Conservation (phyloP, 2,113 vertebrate genomes). For the Gambusia holbrooki region DNA sequence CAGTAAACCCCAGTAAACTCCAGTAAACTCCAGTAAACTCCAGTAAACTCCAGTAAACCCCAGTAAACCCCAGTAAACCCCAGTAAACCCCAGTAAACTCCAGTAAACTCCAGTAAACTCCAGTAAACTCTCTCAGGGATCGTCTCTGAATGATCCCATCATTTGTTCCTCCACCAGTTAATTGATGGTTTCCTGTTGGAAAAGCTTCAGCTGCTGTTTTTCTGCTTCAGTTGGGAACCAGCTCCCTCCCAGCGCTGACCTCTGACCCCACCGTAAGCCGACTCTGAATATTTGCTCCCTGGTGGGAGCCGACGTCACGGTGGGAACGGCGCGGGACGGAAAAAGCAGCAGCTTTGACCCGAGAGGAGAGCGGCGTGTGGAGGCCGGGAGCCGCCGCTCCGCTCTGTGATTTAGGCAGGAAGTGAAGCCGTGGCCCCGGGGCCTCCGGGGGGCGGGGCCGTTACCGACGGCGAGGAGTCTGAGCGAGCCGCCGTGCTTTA, state of each 20-base stretch:
- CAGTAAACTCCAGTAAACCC: too few relatives aligned
- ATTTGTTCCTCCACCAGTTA: neutral
- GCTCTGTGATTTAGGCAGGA: slow-evolving; percentile 59
- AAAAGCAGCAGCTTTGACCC: slow-evolving; percentile 14
- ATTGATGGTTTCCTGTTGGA: neutral
- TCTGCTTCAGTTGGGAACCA: neutral
- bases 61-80: too few relatives aligned
- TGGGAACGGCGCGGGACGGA: slow-evolving; percentile 20
- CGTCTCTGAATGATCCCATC: too few relatives aligned
- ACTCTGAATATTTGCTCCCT: slow-evolving; percentile 33
- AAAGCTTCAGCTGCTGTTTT: neutral
- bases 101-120: too few relatives aligned
- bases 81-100: too few relatives aligned
- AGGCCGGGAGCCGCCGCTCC: neutral
- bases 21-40: too few relatives aligned
- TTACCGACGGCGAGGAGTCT: slow-evolving; percentile 53
- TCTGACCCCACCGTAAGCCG: slow-evolving; percentile 30
- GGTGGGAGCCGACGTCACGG: slow-evolving; percentile 18
- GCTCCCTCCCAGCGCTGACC: slow-evolving; percentile 1
- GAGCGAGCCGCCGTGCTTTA: slow-evolving; percentile 42
- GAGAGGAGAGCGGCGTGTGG: neutral
- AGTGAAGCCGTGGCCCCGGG: slow-evolving; percentile 51
- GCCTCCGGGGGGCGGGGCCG: slow-evolving; percentile 46
- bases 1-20: too few relatives aligned
- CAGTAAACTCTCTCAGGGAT: too few relatives aligned